Evolutionary conservation across 2,113 vertebrate genomes (phyloP), one percentile per base, ranked within the genome.

Genomic region (Calypte anna): DNA sequence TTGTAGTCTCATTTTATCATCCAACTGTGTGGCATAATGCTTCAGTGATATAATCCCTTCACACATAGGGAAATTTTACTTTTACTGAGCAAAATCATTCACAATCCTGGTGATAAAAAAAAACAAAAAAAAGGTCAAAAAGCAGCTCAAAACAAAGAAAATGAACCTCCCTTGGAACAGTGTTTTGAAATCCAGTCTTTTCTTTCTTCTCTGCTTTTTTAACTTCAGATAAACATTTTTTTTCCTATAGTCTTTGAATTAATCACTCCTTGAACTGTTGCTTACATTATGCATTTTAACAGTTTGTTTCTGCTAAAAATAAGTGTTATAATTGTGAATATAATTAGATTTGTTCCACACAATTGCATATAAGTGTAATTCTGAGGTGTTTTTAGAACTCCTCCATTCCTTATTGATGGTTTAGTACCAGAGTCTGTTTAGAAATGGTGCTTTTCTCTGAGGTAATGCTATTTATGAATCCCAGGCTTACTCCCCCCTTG

Each of bases 311-410:
- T 95, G 78, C 78, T 94, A 95, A 95, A 96, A 96, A 86, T 95
- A 96, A 85, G 55, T 88, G 48, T 81, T 88, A 67, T 91, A 96
- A 96, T 94, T 96, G 88, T 93, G 94, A 93, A 89, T 93, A 93
- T 95, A 96, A 96, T 95, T 94, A 94, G 88, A 96, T 95, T 93
- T 94, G 83, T 91, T 96, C 92, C 75, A 86, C 69, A 86, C 91
- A 94, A 91, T 90, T 86, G 80, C 79, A 82, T 82, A 72, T 78
- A 93, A 89, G 86, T 91, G 50, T 62, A 90, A 86, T 85, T 90
- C 92, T 30, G 84, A 94, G 83, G 78, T 91, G 89, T 31, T 92
- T 90, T 85, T 76, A 79, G 58, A 94, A 88, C 79, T 89, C 28
- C 57, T 89, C 43, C 36, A 12, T 72, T 94, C 33, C 79, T 88